Evolutionary conservation across 2,113 vertebrate species (phyloP).

Genomic region (Dolichotis patagonum): DNA sequence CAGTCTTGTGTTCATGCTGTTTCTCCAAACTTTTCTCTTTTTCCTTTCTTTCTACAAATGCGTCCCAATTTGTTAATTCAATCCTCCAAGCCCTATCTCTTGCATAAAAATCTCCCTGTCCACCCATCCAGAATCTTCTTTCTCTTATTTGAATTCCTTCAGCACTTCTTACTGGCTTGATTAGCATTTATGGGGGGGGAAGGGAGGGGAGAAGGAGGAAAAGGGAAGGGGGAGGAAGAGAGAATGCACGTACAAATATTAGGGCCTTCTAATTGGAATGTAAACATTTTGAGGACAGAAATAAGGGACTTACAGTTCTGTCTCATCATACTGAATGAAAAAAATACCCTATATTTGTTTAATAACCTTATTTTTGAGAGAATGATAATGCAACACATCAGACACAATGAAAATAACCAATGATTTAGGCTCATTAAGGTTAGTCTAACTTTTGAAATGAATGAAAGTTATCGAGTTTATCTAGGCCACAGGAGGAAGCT

Average conservation of each 20-base stretch:
- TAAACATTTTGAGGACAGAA: neutral
- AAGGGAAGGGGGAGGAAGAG: neutral
- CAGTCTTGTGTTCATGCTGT: neutral
- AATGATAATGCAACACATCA: neutral
- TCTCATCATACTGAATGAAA: neutral
- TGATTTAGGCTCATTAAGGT: constrained; percentile 9
- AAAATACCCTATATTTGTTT: neutral
- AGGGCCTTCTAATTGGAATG: neutral
- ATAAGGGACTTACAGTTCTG: neutral
- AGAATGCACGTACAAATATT: neutral
- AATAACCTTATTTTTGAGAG: neutral
- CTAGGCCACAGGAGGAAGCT: neutral
- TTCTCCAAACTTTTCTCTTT: neutral
- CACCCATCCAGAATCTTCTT: neutral
- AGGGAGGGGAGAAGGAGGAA: too few relatives aligned
- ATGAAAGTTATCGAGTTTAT: neutral
- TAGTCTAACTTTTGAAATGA: neutral
- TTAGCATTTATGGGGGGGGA: neutral
- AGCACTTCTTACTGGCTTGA: neutral
- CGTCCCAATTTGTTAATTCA: neutral
- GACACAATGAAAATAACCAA: neutral
- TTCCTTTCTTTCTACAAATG: neutral
- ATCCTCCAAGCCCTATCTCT: neutral
- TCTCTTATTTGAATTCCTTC: neutral
- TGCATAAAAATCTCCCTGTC: neutral